Conservation (phyloP, 1,140 invertebrate genomes). For the Schlechtendalia chinensis region DNA sequence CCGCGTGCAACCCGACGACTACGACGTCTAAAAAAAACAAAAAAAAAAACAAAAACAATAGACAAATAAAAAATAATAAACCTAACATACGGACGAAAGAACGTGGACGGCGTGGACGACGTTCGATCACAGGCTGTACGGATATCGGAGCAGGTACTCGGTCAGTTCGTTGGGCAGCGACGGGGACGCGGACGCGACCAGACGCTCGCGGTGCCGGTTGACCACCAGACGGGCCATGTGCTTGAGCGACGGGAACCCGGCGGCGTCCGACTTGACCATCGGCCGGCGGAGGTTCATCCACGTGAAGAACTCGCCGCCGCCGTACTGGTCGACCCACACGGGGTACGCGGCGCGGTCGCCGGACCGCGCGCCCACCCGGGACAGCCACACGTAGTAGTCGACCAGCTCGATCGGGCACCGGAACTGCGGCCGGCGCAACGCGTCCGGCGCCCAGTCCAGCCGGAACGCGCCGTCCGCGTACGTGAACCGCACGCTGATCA, state of each 20-base stretch:
- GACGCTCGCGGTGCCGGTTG: conserved; percentile 21
- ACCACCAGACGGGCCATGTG: conserved; percentile 30
- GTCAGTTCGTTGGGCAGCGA: conserved; percentile 46
- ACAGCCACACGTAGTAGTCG: conserved; percentile 41
- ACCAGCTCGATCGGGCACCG: conserved; percentile 38
- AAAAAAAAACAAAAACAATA: too few species aligned
- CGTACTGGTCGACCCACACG: conserved; percentile 25
- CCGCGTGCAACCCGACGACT: too few species aligned
- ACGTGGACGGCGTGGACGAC: too few species aligned
- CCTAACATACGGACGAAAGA: too few species aligned
- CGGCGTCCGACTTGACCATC: background rate
- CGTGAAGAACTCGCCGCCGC: background rate
- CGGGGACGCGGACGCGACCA: conserved; percentile 25
- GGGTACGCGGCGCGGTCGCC: conserved; percentile 11
- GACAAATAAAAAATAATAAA: too few species aligned
- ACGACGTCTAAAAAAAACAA: too few species aligned
- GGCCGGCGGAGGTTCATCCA: conserved; percentile 33
- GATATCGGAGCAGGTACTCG: conserved; percentile 39
- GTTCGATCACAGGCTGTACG: conserved; percentile 45
- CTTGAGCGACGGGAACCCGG: conserved; percentile 38
- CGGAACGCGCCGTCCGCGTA: conserved; percentile 40
- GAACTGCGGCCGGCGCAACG: background rate
- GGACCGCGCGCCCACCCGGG: background rate
- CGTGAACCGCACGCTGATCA: conserved; percentile 23
- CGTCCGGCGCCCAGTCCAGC: background rate